Evolutionary conservation across 1,140 invertebrate genomes (phyloP), one percentile per base, ranked within the genome.

Genomic region (Matsumurasca onukii): DNA sequence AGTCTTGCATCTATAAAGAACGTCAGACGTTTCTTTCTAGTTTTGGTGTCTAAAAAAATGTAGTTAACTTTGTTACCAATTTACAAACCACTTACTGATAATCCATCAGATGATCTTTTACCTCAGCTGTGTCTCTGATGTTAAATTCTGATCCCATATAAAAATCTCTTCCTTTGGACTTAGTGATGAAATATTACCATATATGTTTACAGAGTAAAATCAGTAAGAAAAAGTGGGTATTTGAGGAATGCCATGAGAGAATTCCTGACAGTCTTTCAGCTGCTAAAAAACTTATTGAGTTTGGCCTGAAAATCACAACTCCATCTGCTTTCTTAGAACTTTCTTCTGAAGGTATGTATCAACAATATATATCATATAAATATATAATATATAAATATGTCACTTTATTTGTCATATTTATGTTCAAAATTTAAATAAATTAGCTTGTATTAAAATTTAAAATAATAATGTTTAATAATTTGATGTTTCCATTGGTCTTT

Each of bases 201-300:
- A n/a, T n/a, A n/a, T n/a, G n/a, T n/a, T 45, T 52, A 63, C 72
- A 85, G 85, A 88, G 86, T 68, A 93, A 93, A 83, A 88, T 94
- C 49, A 86, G 83, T 13, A 91, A 93, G 79, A 83, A 88, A 75
- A 85, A 85, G n/a, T 94, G 91, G 91, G 90, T 92, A 25, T 79
- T 94, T 3, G 88, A 91, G 75, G 91, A 94, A 79, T 94, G 92
- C 76, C 80, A 90, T 69, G 88, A 89, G 72, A 78, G 91, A 72
- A 86, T 93, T 34, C 90, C 92, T 0, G 86, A 91, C 66, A 86
- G 85, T 68, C 82, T 92, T 45, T 84, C 86, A 72, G 88, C 91
- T 49, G 88, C 90, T 34, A 81, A 83, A 74, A 88, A 91, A 75
- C 79, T 94, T 31, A 79, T 94, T 13, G 80, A 89, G 71, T 93